phyloP scores from a whole-genome alignment of 1,140 invertebrate species.

The Eubasilissa regina region DNA sequence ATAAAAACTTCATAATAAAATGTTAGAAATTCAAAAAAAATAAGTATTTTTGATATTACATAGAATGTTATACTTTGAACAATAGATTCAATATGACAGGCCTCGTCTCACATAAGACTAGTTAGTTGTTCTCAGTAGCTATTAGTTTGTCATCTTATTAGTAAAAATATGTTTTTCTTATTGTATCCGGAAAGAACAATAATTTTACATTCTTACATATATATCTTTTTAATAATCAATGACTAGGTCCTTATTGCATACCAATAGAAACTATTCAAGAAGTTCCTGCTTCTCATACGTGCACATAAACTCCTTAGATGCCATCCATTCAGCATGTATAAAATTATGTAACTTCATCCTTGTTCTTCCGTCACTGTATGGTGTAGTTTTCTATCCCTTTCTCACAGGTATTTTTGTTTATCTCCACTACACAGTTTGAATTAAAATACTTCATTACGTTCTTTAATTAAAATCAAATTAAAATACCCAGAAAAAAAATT shows the following conservation, averaged over 20 bases:
- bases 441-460: too few relatives aligned
- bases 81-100: constrained; percentile 28
- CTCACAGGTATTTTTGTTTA: too few relatives aligned
- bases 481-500: too few relatives aligned
- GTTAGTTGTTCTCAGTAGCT: background rate
- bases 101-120: background rate
- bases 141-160: constrained; percentile 5
- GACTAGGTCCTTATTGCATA: constrained; percentile 1
- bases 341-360: too few relatives aligned
- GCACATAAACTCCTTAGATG: too few relatives aligned
- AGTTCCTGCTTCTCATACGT: too few relatives aligned
- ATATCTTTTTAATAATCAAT: constrained; percentile 1
- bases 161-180: constrained; percentile 15
- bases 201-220: background rate
- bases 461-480: too few relatives aligned
- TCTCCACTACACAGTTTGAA: too few relatives aligned
- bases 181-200: background rate
- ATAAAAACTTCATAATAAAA: background rate
- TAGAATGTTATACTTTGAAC: constrained; percentile 12
- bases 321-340: too few relatives aligned
- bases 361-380: too few relatives aligned
- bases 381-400: too few relatives aligned
- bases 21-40: background rate
- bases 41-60: background rate
- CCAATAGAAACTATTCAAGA: too few relatives aligned